These are phyloP conservation scores for Mesorhabditis belari DNA, from an alignment of 2,888 invertebrate species.

Conservation along the genomic window DNA sequence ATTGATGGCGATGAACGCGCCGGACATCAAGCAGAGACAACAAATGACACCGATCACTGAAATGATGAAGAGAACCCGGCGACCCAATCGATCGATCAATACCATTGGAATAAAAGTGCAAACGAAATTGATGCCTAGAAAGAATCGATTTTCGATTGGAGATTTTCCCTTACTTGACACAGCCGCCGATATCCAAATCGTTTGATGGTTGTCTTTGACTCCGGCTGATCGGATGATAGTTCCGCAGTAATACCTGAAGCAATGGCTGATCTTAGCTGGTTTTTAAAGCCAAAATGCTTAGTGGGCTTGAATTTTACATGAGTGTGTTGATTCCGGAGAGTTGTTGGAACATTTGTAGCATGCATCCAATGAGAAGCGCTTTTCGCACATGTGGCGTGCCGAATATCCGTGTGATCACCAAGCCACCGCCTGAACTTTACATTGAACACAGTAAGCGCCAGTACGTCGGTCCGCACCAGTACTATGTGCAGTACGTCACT, in stretches of 20 bases:
- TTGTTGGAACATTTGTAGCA: slow-evolving; percentile 59
- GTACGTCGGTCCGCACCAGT: background rate
- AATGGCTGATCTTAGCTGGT: background rate
- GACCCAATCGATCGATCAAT: slow-evolving; percentile 58
- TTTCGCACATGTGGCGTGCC: slow-evolving; percentile 30
- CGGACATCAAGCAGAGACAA: slow-evolving; percentile 34
- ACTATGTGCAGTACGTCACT: background rate
- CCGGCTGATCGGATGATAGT: slow-evolving; percentile 59
- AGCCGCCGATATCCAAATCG: slow-evolving; percentile 57
- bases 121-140: slow-evolving; percentile 55
- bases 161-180: slow-evolving; percentile 50
- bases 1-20: slow-evolving; percentile 33
- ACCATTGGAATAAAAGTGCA: slow-evolving; percentile 57
- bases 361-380: slow-evolving; percentile 58
- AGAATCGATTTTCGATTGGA: background rate
- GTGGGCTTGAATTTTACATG: background rate
- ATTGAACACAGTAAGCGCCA: background rate
- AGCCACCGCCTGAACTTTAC: slow-evolving; percentile 3
- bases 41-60: slow-evolving; percentile 32
- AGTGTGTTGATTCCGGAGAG: slow-evolving; percentile 54
- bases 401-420: slow-evolving; percentile 15
- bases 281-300: background rate
- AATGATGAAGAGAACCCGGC: slow-evolving; percentile 50
- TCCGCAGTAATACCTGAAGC: slow-evolving; percentile 59
- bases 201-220: slow-evolving; percentile 53